A percentile compares a stretch with the other conserved stretches of the same genome.
phyloP scores from a whole-genome alignment of 1,140 invertebrate species.

The Papilio machaon region DNA sequence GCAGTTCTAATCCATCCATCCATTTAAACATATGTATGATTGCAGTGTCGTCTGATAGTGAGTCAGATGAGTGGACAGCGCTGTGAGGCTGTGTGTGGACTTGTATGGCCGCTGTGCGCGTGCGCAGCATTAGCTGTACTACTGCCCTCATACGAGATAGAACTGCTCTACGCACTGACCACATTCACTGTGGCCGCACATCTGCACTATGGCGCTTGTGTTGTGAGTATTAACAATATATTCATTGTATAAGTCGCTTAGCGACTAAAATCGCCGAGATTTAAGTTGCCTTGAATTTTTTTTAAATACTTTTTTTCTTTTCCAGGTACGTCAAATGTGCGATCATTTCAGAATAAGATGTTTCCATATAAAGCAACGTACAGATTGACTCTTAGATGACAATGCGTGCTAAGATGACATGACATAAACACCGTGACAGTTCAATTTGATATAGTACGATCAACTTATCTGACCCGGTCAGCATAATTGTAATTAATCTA shows the following conservation, averaged over 20 bases:
- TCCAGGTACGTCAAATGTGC: slow-evolving; percentile 89
- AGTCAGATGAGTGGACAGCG: slow-evolving; percentile 97
- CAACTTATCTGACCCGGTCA: background rate
- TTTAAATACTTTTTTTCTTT: slow-evolving; percentile 41
- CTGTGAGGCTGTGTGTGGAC: slow-evolving; percentile 92
- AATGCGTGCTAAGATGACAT: slow-evolving; percentile 82
- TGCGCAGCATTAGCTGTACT: slow-evolving; percentile 82
- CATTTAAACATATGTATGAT: background rate
- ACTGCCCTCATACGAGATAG: slow-evolving; percentile 85
- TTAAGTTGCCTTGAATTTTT: too few relatives aligned
- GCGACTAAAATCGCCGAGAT: too few relatives aligned
- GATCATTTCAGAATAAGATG: slow-evolving; percentile 89
- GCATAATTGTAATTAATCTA: too few relatives aligned
- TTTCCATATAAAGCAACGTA: slow-evolving; percentile 85
- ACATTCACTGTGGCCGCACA: slow-evolving; percentile 89
- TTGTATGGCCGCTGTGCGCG: slow-evolving; percentile 87
- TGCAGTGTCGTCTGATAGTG: slow-evolving; percentile 96
- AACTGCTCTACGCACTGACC: slow-evolving; percentile 88
- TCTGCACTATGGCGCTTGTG: slow-evolving; percentile 95
- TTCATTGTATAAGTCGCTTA: too few relatives aligned
- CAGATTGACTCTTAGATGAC: slow-evolving; percentile 85
- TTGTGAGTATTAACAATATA: slow-evolving; percentile 83
- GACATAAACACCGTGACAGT: slow-evolving; percentile 49
- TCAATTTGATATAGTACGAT: slow-evolving; percentile 28
- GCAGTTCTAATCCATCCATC: too few relatives aligned